phyloP scores from a whole-genome alignment of 2,113 vertebrate species.

The Phainopepla nitens region DNA sequence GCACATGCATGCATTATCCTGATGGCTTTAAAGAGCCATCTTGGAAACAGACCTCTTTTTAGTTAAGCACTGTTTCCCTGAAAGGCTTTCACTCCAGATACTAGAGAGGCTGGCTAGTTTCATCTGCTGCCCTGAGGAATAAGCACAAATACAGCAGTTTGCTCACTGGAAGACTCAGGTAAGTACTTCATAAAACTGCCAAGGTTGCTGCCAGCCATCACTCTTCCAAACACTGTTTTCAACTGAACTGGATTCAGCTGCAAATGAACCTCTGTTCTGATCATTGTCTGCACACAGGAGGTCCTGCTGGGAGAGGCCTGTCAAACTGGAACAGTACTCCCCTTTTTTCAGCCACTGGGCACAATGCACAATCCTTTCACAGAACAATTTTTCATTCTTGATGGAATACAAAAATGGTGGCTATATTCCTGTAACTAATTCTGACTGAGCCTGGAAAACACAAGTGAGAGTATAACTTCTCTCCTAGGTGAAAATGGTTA shows the following conservation, averaged over 20 bases:
- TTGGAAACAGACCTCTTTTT: background rate
- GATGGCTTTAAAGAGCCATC: background rate
- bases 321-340: background rate
- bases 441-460: background rate
- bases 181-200: background rate
- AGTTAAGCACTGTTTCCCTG: background rate
- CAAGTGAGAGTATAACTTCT: background rate
- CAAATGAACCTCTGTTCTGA: conserved; percentile 21
- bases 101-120: background rate
- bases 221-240: background rate
- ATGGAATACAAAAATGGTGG: background rate
- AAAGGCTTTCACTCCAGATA: background rate
- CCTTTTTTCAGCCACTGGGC: background rate
- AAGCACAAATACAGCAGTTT: background rate
- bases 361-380: background rate
- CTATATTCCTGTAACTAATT: background rate
- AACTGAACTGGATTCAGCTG: background rate
- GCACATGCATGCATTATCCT: background rate
- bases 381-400: background rate
- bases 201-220: background rate
- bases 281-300: background rate
- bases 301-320: background rate
- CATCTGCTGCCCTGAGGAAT: background rate
- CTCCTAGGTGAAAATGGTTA: background rate
- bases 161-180: background rate